These are phyloP conservation scores for Megaceryle alcyon DNA, from an alignment of 2,797 vertebrate species.

Conservation along the genomic window DNA sequence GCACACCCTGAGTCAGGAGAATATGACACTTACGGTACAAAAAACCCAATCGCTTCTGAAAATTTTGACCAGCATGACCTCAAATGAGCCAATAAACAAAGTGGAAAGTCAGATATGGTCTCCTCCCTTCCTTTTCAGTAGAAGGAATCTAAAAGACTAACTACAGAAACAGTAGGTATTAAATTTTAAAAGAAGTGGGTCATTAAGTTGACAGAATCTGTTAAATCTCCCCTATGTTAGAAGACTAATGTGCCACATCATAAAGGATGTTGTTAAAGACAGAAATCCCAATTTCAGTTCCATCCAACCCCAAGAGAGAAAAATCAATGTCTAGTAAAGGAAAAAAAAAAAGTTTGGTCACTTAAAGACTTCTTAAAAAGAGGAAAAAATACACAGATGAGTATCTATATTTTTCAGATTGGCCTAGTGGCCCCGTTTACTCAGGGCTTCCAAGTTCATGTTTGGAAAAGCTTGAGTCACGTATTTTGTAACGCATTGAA, in stretches of 20 bases:
- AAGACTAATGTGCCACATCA: not conserved
- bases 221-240: not conserved
- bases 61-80: not conserved
- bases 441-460: not conserved
- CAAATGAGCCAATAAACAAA: not conserved
- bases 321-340: not conserved
- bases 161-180: not conserved
- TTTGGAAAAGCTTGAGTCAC: not conserved
- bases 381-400: not conserved
- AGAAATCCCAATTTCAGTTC: not conserved
- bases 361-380: not conserved
- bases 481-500: not conserved
- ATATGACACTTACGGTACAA: rapidly evolving
- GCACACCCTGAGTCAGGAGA: not conserved
- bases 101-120: not conserved
- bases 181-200: not conserved
- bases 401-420: not conserved
- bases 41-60: not conserved
- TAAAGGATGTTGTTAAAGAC: not conserved
- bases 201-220: not conserved
- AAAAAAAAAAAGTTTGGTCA: not conserved
- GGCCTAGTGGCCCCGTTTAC: not conserved
- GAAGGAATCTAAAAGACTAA: not conserved
- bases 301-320: not conserved
- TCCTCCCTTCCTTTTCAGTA: not conserved